These are phyloP conservation scores for Nemoura dubitans DNA, from an alignment of 2,888 invertebrate genomes.

Conservation along the genomic window DNA sequence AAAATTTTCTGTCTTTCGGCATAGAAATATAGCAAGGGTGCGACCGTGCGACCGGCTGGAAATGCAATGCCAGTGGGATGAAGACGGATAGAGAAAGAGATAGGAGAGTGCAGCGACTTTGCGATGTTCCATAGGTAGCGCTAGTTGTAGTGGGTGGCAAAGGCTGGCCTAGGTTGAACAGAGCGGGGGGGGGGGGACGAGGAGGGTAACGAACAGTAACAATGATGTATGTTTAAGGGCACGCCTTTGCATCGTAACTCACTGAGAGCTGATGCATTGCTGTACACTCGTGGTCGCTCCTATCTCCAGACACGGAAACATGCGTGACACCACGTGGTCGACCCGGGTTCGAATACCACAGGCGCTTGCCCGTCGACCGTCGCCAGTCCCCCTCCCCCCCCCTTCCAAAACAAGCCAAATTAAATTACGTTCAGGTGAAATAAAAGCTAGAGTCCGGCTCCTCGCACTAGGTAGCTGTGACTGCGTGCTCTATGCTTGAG, in stretches of 20 bases:
- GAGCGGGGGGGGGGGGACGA: no score
- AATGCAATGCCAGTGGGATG: slow-evolving; percentile 29
- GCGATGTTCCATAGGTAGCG: background rate
- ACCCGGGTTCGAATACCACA: background rate
- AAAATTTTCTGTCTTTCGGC: background rate
- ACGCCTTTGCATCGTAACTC: slow-evolving; percentile 38
- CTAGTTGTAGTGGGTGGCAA: slow-evolving; percentile 14
- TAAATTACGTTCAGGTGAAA: background rate
- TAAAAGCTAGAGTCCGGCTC: background rate
- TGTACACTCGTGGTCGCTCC: slow-evolving; percentile 15
- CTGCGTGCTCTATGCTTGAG: no score
- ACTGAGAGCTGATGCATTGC: slow-evolving; percentile 36
- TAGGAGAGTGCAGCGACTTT: background rate
- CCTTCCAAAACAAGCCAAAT: background rate
- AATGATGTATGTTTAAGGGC: slow-evolving; percentile 41
- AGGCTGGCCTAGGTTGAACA: slow-evolving; percentile 8
- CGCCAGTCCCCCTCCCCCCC: background rate
- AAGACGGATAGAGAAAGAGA: slow-evolving; percentile 34
- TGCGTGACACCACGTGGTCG: slow-evolving; percentile 28
- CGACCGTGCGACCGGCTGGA: slow-evolving; percentile 32
- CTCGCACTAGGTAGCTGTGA: background rate
- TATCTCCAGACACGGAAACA: slow-evolving; percentile 35
- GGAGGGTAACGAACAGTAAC: slow-evolving; percentile 32
- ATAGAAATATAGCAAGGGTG: slow-evolving; percentile 23
- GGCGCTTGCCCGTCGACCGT: background rate